Conservation (phyloP, 2,113 vertebrate species). For the Plectropomus leopardus region DNA sequence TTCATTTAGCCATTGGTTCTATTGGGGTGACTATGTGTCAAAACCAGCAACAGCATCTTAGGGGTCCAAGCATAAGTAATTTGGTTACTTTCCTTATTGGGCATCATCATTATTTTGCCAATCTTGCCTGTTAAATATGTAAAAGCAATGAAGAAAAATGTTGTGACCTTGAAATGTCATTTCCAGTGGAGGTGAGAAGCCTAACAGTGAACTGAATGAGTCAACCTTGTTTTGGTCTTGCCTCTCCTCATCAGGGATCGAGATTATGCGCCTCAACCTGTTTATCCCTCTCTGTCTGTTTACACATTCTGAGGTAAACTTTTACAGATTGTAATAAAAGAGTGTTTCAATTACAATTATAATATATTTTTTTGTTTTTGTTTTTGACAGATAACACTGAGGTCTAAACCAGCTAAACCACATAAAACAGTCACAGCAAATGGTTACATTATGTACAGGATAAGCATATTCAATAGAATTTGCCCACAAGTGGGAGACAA, state of each 20-base stretch:
- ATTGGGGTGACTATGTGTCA: not conserved
- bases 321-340: conserved; percentile 16
- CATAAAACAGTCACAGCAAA: not conserved
- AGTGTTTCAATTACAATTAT: conserved; percentile 3
- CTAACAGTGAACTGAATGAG: conserved; percentile 17
- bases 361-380: too few species aligned
- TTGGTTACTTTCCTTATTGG: not conserved
- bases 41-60: not conserved
- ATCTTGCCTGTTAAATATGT: conserved; percentile 31
- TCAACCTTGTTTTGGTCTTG: conserved; percentile 13
- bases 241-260: conserved; percentile 12
- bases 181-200: conserved; percentile 13
- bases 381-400: too few species aligned
- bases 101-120: conserved; percentile 2
- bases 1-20: not conserved
- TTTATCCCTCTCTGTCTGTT: conserved; percentile 30
- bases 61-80: not conserved
- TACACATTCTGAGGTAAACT: conserved; percentile 22
- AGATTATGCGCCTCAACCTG: conserved; percentile 34
- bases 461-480: not conserved
- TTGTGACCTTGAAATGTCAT: conserved; percentile 34
- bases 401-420: not conserved
- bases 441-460: not conserved
- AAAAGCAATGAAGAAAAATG: not conserved
- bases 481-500: too few species aligned